Evolutionary conservation across 2,888 invertebrate genomes (phyloP).

Genomic region (Drosophila tripunctata): DNA sequence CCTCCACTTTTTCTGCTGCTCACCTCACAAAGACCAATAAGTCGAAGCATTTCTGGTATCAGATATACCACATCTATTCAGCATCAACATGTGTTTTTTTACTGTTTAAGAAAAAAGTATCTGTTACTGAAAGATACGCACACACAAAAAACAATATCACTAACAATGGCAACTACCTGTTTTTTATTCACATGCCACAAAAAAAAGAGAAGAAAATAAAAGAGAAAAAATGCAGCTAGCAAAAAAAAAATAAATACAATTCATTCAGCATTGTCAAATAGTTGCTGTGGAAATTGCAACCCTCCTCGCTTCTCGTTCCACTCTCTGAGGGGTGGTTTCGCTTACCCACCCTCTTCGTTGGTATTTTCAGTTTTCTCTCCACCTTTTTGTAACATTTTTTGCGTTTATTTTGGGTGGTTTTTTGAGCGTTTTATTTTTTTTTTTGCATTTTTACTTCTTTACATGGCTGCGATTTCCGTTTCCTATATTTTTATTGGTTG

Average conservation of each 20-base stretch:
- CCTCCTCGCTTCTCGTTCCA: slow-evolving; percentile 26
- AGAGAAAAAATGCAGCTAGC: no score
- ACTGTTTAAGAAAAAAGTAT: slow-evolving; percentile 69
- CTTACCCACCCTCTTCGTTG: slow-evolving; percentile 47
- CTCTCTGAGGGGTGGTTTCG: slow-evolving; percentile 48
- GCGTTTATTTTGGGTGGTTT: slow-evolving; percentile 18
- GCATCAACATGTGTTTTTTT: slow-evolving; percentile 55
- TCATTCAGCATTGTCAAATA: slow-evolving; percentile 51
- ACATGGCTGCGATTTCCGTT: slow-evolving; percentile 21
- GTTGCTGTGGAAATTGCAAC: slow-evolving; percentile 51
- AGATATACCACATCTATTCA: slow-evolving; percentile 46
- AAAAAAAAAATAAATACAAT: slow-evolving; percentile 56
- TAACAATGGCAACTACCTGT: slow-evolving; percentile 62
- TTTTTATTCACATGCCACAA: slow-evolving; percentile 64
- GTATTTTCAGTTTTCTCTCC: slow-evolving; percentile 33
- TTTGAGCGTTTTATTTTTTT: slow-evolving; percentile 19
- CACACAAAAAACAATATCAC: slow-evolving; percentile 16
- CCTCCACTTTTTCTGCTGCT: no score
- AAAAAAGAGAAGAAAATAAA: slow-evolving; percentile 1
- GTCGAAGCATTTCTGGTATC: slow-evolving; percentile 52
- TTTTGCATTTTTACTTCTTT: neutral
- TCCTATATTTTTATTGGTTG: slow-evolving; percentile 67
- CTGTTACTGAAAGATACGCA: slow-evolving; percentile 53
- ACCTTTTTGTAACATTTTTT: slow-evolving; percentile 26
- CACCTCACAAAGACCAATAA: slow-evolving; percentile 75